These are phyloP conservation scores for Lates japonicus DNA, from an alignment of 2,797 vertebrate genomes.

Conservation along the genomic window DNA sequence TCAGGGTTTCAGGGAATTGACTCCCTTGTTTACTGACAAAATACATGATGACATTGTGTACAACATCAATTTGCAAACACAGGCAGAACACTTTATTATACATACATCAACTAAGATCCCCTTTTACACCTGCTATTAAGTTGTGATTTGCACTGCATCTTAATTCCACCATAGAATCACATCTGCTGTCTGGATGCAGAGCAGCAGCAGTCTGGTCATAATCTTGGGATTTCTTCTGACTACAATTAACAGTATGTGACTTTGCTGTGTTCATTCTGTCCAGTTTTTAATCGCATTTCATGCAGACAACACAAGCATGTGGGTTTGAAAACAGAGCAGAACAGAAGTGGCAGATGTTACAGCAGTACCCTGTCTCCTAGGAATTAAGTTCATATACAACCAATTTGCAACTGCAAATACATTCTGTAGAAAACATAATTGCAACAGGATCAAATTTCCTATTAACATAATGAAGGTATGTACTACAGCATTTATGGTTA, in stretches of 20 bases:
- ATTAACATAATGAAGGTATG: background rate
- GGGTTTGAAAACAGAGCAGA: background rate
- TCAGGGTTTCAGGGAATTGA: background rate
- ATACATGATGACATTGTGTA: background rate
- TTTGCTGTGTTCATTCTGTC: background rate
- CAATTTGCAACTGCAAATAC: background rate
- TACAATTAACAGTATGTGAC: background rate
- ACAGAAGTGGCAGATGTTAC: background rate
- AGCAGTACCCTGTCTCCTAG: background rate
- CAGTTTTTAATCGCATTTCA: background rate
- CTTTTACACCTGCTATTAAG: slow-evolving; percentile 11
- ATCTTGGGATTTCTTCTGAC: slow-evolving; percentile 3
- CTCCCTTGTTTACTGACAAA: slow-evolving; percentile 4
- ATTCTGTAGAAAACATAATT: background rate
- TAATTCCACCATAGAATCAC: background rate
- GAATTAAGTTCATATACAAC: background rate
- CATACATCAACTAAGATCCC: background rate
- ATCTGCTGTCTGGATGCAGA: background rate
- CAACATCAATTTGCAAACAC: slow-evolving; percentile 5
- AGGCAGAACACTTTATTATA: slow-evolving; percentile 6
- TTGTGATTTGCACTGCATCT: slow-evolving; percentile 9
- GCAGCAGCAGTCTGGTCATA: slow-evolving; percentile 3
- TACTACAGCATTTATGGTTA: background rate
- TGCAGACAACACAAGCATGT: background rate
- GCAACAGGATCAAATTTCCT: background rate